These are phyloP conservation scores for Tolmerus cingulatus DNA, from an alignment of 2,888 invertebrate genomes.

Conservation along the genomic window DNA sequence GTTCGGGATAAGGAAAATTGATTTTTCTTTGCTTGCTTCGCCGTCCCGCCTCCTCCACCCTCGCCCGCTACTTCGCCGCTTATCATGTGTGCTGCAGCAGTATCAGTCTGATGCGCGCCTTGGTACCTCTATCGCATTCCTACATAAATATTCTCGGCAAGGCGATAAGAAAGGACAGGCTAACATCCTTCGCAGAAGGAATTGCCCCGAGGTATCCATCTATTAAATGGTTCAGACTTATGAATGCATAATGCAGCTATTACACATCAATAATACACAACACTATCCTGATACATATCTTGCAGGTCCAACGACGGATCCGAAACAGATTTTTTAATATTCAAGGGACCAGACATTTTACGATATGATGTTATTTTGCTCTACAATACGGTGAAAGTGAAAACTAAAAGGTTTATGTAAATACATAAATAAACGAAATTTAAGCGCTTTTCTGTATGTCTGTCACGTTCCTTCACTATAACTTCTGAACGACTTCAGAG, in stretches of 20 bases:
- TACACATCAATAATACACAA: neutral
- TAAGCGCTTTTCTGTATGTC: neutral
- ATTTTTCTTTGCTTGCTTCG: neutral
- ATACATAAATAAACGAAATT: neutral
- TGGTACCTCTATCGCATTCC: neutral
- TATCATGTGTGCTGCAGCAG: neutral
- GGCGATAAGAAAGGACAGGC: neutral
- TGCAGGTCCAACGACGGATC: neutral
- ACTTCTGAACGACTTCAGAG: too few species aligned
- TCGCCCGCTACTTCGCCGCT: neutral
- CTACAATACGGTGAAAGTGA: neutral
- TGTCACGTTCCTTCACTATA: too few species aligned
- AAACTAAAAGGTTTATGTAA: neutral
- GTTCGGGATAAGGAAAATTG: slow-evolving; percentile 13
- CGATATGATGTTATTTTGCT: too few species aligned
- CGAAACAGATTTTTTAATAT: neutral
- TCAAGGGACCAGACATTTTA: neutral
- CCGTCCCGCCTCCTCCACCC: neutral
- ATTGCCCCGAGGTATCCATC: neutral
- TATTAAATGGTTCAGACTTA: neutral
- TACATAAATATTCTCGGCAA: neutral
- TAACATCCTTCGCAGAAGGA: neutral
- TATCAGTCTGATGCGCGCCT: neutral
- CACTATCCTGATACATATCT: neutral
- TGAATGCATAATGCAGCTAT: neutral